Evolutionary conservation across 2,113 vertebrate species (phyloP).

Genomic region (Chlorodrepanis virens): DNA sequence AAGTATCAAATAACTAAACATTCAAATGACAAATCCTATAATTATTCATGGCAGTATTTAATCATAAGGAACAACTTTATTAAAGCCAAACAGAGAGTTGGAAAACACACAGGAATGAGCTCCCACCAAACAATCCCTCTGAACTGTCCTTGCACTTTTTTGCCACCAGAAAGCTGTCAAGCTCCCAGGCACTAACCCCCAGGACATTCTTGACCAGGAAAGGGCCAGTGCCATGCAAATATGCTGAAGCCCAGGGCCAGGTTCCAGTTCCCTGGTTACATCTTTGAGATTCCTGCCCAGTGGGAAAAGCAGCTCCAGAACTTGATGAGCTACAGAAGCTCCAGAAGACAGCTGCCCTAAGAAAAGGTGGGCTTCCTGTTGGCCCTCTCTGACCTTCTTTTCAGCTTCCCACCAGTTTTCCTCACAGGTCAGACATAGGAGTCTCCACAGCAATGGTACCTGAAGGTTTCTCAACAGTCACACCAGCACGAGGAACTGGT

Average conservation of each 20-base stretch:
- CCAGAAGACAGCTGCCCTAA: not conserved
- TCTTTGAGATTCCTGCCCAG: not conserved
- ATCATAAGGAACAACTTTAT: not conserved
- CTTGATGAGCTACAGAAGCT: not conserved
- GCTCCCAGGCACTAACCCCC: not conserved
- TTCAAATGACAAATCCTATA: not conserved
- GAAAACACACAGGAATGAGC: not conserved
- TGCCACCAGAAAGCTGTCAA: not conserved
- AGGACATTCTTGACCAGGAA: not conserved
- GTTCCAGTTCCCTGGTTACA: not conserved
- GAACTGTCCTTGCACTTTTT: not conserved
- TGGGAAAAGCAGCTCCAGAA: not conserved
- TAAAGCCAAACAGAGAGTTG: not conserved
- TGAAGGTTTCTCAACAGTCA: not conserved
- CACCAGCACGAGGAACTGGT: accelerated
- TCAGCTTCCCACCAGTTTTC: not conserved
- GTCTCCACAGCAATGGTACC: not conserved
- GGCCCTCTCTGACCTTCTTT: not conserved
- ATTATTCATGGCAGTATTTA: not conserved
- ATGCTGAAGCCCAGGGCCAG: not conserved
- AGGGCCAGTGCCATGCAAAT: not conserved
- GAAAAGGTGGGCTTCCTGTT: not conserved
- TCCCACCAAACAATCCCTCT: not conserved
- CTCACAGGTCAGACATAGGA: not conserved
- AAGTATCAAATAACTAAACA: not conserved